Evolutionary conservation across 1,140 invertebrate species (phyloP).

Genomic region (Cherax destructor): DNA sequence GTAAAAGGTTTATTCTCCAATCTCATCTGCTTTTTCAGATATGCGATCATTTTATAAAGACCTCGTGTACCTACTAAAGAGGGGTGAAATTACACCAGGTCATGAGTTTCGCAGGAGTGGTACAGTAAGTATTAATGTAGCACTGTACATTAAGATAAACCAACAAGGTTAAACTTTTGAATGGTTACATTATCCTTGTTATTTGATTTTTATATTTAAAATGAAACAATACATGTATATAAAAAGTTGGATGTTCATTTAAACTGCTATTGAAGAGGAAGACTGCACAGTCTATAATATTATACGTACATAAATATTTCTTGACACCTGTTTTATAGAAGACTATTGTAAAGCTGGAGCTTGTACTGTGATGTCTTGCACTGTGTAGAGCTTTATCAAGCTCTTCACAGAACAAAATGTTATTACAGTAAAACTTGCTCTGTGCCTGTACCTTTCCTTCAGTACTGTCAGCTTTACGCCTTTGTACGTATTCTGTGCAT

Average conservation of each 20-base stretch:
- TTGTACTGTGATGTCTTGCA: too few species aligned
- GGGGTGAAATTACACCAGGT: neutral
- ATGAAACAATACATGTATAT: too few species aligned
- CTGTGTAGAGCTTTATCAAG: too few species aligned
- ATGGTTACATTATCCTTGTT: neutral
- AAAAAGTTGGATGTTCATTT: too few species aligned
- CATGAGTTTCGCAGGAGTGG: neutral
- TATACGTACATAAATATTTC: too few species aligned
- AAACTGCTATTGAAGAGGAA: neutral
- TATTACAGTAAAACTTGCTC: too few species aligned
- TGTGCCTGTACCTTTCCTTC: too few species aligned
- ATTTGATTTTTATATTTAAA: neutral
- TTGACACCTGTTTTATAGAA: too few species aligned
- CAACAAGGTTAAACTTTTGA: neutral
- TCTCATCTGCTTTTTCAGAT: neutral
- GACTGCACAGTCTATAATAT: neutral
- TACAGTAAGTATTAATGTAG: neutral
- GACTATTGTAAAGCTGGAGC: too few species aligned
- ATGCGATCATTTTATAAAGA: slow-evolving; percentile 21
- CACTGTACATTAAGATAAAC: neutral
- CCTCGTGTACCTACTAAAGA: neutral
- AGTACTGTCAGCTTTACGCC: too few species aligned
- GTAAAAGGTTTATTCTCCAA: neutral
- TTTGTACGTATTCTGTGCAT: too few species aligned
- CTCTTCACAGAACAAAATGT: too few species aligned